Evolutionary conservation across 1,140 invertebrate genomes (phyloP).

Genomic region (Drosophila erecta): DNA sequence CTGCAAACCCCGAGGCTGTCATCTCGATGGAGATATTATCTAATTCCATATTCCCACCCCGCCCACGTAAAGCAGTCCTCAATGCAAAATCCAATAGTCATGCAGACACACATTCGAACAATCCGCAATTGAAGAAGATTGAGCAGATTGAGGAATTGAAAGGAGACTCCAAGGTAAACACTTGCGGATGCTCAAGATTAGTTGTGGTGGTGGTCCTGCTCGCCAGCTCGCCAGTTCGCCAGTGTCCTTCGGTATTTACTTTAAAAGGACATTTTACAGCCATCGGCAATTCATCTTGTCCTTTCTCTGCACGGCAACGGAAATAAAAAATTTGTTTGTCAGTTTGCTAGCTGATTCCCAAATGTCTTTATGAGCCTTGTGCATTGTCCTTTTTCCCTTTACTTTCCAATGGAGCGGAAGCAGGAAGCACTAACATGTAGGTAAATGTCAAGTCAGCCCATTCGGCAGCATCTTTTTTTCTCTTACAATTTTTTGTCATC

Average conservation of each 20-base stretch:
- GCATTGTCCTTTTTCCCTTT: conserved; percentile 41
- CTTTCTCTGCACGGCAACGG: conserved; percentile 41
- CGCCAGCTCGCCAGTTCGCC: conserved; percentile 17
- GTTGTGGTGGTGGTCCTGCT: conserved; percentile 66
- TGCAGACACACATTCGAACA: conserved; percentile 59
- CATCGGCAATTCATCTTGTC: conserved; percentile 75
- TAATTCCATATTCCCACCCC: conserved; percentile 46
- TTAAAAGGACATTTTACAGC: conserved; percentile 77
- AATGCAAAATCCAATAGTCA: conserved; percentile 80
- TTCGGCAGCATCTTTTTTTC: conserved; percentile 28
- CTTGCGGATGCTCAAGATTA: conserved; percentile 78
- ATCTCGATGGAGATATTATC: conserved; percentile 52
- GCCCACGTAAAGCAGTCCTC: conserved; percentile 13
- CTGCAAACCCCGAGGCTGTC: conserved; percentile 16
- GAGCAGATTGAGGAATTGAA: conserved; percentile 67
- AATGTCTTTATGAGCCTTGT: conserved; percentile 66
- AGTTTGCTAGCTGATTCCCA: conserved; percentile 48
- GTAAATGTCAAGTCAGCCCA: conserved; percentile 76
- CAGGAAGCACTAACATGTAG: conserved; percentile 70
- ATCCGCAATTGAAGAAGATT: conserved; percentile 66
- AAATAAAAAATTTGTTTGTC: conserved; percentile 77
- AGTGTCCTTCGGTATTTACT: conserved; percentile 60
- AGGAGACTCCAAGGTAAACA: conserved; percentile 74
- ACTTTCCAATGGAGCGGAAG: conserved; percentile 53
- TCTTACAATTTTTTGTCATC: conserved; percentile 47